A percentile compares a stretch with the other conserved stretches of the same genome.
Conservation (phyloP, 2,888 invertebrate genomes). For the Epinotia bilunana region DNA sequence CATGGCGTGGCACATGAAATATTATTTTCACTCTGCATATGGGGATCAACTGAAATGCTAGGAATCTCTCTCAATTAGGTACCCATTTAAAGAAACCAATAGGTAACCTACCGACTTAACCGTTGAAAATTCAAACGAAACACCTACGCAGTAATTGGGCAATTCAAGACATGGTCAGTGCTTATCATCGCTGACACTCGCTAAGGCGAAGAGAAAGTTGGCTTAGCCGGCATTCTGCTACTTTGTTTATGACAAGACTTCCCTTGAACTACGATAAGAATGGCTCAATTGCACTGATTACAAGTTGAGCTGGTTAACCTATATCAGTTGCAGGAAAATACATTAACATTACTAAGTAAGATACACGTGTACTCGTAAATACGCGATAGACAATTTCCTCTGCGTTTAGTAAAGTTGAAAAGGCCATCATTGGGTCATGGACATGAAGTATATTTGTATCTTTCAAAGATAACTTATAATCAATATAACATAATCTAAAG, state of each 20-base stretch:
- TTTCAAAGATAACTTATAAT: neutral
- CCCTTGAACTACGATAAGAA: constrained; percentile 65
- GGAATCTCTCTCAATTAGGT: too few species aligned
- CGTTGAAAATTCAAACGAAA: neutral
- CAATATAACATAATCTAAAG: too few species aligned
- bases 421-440: neutral
- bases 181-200: constrained; percentile 40
- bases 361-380: constrained; percentile 27
- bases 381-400: too few species aligned
- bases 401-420: neutral
- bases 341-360: constrained; percentile 22
- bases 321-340: constrained; percentile 25
- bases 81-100: neutral
- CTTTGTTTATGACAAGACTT: constrained; percentile 59
- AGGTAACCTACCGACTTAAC: neutral
- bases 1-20: neutral
- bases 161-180: constrained; percentile 40
- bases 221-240: constrained; percentile 54
- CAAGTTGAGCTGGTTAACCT: constrained; percentile 32
- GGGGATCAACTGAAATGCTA: neutral
- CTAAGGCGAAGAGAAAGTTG: constrained; percentile 56
- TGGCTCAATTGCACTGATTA: constrained; percentile 28
- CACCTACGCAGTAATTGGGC: constrained; percentile 15
- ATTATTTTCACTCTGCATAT: neutral
- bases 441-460: neutral